phyloP scores from a whole-genome alignment of 2,888 invertebrate genomes.

The Capitulum mitella region DNA sequence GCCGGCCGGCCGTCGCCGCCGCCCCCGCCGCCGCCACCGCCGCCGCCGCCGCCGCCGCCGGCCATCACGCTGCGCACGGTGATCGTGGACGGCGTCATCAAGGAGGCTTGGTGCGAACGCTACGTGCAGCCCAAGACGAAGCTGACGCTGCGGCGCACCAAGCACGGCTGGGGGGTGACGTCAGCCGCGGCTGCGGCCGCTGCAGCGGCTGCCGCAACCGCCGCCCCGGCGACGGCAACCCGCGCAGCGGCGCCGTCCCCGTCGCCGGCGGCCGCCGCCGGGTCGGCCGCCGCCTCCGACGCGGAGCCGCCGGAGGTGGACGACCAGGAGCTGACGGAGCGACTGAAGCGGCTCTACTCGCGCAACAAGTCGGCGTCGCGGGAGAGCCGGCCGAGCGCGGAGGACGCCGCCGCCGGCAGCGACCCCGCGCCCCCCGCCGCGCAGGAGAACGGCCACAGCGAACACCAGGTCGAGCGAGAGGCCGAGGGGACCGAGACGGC shows the following conservation, averaged over 20 bases:
- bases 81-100: slow-evolving; percentile 10
- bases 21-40: background rate
- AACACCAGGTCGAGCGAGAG: background rate
- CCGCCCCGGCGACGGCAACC: too few relatives aligned
- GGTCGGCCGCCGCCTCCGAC: background rate
- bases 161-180: slow-evolving; percentile 12
- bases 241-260: background rate
- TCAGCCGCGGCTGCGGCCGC: background rate
- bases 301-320: background rate
- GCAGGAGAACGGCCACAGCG: background rate
- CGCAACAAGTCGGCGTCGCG: background rate
- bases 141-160: slow-evolving; percentile 1
- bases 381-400: background rate
- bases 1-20: background rate
- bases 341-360: slow-evolving; percentile 10
- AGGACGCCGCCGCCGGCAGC: background rate
- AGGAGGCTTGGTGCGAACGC: background rate
- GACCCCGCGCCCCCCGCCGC: background rate
- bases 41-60: background rate
- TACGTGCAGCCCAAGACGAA: slow-evolving; percentile 1
- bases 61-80: background rate
- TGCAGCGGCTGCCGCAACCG: background rate
- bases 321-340: slow-evolving; percentile 3
- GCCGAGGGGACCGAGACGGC: too few relatives aligned
- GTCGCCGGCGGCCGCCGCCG: background rate